A percentile compares a stretch with the other conserved stretches of the same genome.
Conservation (phyloP, 2,113 vertebrate genomes). For the Centrocercus urophasianus region DNA sequence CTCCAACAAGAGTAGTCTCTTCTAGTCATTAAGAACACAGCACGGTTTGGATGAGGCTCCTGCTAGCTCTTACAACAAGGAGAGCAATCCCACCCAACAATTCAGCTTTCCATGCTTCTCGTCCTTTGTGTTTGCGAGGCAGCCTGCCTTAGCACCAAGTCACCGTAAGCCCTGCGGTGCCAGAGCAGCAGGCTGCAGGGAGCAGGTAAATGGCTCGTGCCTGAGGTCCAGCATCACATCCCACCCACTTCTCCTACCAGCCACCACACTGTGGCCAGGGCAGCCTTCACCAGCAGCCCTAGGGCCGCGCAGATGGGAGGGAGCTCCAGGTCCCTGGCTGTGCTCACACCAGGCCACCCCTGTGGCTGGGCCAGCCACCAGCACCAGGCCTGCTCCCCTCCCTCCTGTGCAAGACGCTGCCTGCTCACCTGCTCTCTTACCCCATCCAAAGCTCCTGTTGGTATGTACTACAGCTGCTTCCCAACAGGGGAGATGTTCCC, state of each 20-base stretch:
- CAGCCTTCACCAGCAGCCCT: not conserved
- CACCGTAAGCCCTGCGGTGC: not conserved
- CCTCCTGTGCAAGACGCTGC: not conserved
- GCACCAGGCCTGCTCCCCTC: not conserved
- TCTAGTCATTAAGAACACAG: not conserved
- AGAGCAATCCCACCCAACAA: not conserved
- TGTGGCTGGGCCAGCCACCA: not conserved
- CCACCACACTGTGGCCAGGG: not conserved
- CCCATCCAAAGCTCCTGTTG: not conserved
- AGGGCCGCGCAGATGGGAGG: not conserved
- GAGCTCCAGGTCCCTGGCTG: not conserved
- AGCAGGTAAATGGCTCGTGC: too few species aligned
- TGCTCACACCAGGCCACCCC: not conserved
- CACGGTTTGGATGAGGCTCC: not conserved
- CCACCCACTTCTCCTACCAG: not conserved
- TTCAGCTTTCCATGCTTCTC: not conserved
- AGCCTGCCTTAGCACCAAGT: not conserved
- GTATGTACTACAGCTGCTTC: not conserved
- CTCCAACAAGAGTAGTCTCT: not conserved
- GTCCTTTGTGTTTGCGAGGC: not conserved
- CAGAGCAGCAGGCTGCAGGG: not conserved
- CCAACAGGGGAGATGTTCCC: not conserved
- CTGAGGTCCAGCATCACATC: not conserved
- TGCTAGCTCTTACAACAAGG: not conserved
- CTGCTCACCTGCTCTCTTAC: not conserved